A percentile compares a stretch with the other conserved stretches of the same genome.
Conservation (phyloP, 2,113 vertebrate species). For the Dipodomys spectabilis region DNA sequence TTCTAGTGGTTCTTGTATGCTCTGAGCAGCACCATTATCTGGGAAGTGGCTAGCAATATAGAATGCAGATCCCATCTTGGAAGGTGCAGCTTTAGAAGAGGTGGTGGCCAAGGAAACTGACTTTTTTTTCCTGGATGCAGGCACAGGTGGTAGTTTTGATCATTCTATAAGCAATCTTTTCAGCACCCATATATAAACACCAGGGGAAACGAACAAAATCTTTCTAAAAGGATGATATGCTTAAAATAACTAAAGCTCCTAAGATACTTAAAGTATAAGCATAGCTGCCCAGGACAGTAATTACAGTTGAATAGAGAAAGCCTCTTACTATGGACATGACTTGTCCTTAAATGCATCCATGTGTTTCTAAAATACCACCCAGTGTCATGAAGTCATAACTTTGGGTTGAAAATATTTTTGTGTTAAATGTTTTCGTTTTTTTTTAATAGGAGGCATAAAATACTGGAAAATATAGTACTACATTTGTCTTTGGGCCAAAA, state of each 20-base stretch:
- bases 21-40: not conserved
- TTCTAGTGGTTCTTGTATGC: not conserved
- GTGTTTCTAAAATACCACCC: not conserved
- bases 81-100: not conserved
- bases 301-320: conserved; percentile 13
- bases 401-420: conserved; percentile 28
- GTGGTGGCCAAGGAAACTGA: not conserved
- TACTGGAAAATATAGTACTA: not conserved
- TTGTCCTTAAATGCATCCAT: not conserved
- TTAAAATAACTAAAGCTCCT: conserved; percentile 17
- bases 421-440: conserved; percentile 38
- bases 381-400: not conserved
- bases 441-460: conserved; percentile 32
- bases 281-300: not conserved
- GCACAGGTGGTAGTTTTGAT: not conserved
- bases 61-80: not conserved
- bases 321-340: not conserved
- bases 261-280: conserved; percentile 46
- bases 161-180: not conserved
- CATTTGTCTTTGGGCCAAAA: not conserved
- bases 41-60: not conserved
- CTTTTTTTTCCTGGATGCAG: not conserved
- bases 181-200: not conserved
- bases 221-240: not conserved
- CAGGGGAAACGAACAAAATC: not conserved